phyloP scores from a whole-genome alignment of 2,888 invertebrate genomes.

The Cryptocephalus primarius region DNA sequence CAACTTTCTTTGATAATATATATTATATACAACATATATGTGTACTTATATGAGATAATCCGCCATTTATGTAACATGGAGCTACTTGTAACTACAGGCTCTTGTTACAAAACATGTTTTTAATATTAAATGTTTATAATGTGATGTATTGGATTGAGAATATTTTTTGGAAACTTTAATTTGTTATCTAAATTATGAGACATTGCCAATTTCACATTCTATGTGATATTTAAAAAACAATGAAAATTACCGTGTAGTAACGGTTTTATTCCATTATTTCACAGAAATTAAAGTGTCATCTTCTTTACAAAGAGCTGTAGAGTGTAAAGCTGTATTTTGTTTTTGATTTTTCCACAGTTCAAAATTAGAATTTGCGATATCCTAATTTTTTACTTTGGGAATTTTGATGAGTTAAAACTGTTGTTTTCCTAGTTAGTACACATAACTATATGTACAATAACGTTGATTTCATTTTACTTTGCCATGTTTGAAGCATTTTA shows the following conservation, averaged over 20 bases:
- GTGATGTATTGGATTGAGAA: slow-evolving; percentile 8
- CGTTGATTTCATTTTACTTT: no score
- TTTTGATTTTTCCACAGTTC: no score
- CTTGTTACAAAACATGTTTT: slow-evolving; percentile 7
- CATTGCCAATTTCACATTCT: slow-evolving; percentile 20
- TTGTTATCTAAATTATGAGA: slow-evolving; percentile 8
- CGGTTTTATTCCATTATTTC: not conserved
- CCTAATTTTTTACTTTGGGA: no score
- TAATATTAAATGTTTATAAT: slow-evolving; percentile 12
- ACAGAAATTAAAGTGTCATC: not conserved
- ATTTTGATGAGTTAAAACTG: no score
- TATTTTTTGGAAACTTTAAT: slow-evolving; percentile 9
- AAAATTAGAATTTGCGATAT: no score
- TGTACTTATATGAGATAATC: slow-evolving; percentile 12
- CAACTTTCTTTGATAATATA: not conserved
- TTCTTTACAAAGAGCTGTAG: not conserved
- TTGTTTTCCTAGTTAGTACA: no score
- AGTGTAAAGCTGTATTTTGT: no score
- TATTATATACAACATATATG: slow-evolving; percentile 10
- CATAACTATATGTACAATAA: no score
- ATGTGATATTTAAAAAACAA: slow-evolving; percentile 20
- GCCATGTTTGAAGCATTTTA: no score
- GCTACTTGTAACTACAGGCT: slow-evolving; percentile 7
- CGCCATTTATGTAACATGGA: slow-evolving; percentile 9
- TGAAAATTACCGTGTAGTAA: slow-evolving; percentile 5